Percentiles rank a stretch among this genome's conserved stretches.
Evolutionary conservation across 2,888 invertebrate genomes (phyloP).

Genomic region (Crepidodera aurea): DNA sequence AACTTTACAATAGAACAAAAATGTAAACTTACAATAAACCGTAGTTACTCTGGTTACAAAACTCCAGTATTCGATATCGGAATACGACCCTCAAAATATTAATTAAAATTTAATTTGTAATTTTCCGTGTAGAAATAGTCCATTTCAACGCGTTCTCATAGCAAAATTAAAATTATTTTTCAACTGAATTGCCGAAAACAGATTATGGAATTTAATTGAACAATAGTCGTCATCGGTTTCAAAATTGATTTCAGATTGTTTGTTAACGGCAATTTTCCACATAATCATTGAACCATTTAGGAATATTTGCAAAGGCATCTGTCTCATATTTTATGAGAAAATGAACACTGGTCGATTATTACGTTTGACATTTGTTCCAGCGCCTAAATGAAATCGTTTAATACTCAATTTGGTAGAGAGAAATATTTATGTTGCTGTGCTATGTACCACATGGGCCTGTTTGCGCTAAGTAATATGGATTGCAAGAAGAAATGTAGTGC

Average conservation of each 20-base stretch:
- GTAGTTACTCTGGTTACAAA: too few relatives aligned
- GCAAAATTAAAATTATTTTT: slow-evolving; percentile 49
- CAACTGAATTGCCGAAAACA: slow-evolving; percentile 44
- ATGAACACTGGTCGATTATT: slow-evolving; percentile 2
- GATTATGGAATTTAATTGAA: slow-evolving; percentile 47
- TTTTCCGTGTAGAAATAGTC: slow-evolving; percentile 34
- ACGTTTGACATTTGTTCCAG: not conserved
- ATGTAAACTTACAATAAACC: too few relatives aligned
- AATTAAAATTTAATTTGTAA: slow-evolving; percentile 48
- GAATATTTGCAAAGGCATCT: slow-evolving; percentile 8
- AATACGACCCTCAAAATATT: slow-evolving; percentile 29
- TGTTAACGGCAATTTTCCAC: slow-evolving; percentile 22
- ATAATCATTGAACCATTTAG: not conserved
- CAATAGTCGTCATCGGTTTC: slow-evolving; percentile 44
- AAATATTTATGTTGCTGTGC: too few relatives aligned
- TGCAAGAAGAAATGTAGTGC: too few relatives aligned
- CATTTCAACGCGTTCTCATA: slow-evolving; percentile 30
- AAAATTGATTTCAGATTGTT: slow-evolving; percentile 43
- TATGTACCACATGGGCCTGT: too few relatives aligned
- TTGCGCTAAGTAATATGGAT: too few relatives aligned
- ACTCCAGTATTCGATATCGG: too few relatives aligned
- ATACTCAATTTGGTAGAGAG: not conserved
- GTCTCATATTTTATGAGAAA: slow-evolving; percentile 8
- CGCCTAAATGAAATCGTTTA: too few relatives aligned
- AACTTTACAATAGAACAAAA: too few relatives aligned